These are phyloP conservation scores for Leptinotarsa undecemlineata DNA, from an alignment of 1,140 invertebrate genomes.

Conservation along the genomic window DNA sequence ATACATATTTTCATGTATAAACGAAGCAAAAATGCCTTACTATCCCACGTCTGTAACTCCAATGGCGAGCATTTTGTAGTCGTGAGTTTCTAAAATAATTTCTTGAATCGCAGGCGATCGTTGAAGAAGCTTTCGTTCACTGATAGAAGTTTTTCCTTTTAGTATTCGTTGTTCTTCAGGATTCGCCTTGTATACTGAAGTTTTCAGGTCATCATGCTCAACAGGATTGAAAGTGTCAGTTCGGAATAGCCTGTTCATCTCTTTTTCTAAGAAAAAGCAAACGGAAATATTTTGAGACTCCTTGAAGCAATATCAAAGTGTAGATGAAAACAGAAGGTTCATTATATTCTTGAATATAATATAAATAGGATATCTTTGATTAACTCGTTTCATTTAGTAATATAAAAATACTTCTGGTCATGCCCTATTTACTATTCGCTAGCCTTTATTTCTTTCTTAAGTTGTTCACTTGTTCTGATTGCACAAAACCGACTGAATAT, in stretches of 20 bases:
- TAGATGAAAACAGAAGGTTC: too few species aligned
- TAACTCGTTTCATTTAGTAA: too few species aligned
- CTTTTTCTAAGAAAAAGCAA: conserved; percentile 57
- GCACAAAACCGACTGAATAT: too few species aligned
- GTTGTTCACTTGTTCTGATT: too few species aligned
- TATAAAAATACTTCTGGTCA: too few species aligned
- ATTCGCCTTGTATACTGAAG: conserved; percentile 45
- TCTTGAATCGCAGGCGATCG: conserved; percentile 50
- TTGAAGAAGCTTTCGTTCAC: conserved; percentile 48
- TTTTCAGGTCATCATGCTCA: conserved; percentile 48
- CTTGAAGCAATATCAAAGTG: too few species aligned
- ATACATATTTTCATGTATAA: too few species aligned
- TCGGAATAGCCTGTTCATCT: conserved; percentile 64
- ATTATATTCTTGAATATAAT: too few species aligned
- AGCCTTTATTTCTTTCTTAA: too few species aligned
- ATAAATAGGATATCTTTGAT: too few species aligned
- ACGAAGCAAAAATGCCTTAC: background rate
- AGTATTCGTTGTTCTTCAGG: conserved; percentile 45
- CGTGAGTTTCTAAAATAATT: conserved; percentile 48
- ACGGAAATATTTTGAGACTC: background rate
- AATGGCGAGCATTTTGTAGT: conserved; percentile 50
- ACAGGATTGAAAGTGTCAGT: conserved; percentile 62
- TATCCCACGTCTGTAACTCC: conserved; percentile 41
- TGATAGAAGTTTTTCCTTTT: conserved; percentile 42
- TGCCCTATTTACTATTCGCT: too few species aligned